Evolutionary conservation across 2,888 invertebrate species (phyloP).

Genomic region (Microdon myrmicae): DNA sequence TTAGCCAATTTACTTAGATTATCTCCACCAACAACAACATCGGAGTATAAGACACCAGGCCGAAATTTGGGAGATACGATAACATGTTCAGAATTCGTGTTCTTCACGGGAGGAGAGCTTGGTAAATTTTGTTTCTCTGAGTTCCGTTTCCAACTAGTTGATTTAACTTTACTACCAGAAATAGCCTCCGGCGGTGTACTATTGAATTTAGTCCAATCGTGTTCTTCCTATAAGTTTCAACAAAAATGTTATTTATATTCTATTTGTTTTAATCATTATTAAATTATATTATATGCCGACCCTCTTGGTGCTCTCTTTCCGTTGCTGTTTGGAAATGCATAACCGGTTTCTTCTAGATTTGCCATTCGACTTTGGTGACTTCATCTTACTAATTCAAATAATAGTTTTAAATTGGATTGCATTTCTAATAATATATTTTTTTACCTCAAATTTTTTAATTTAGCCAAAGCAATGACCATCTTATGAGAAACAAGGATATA

Average conservation of each 20-base stretch:
- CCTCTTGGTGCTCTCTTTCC: slow-evolving; percentile 13
- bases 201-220: background rate
- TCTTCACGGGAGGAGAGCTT: background rate
- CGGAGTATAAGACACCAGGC: slow-evolving; percentile 28
- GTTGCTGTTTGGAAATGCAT: slow-evolving; percentile 11
- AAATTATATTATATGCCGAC: background rate
- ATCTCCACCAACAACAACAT: slow-evolving; percentile 29
- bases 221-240: slow-evolving; percentile 7
- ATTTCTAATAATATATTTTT: too few species aligned
- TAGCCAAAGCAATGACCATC: slow-evolving; percentile 29
- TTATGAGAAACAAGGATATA: slow-evolving; percentile 2
- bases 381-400: slow-evolving; percentile 44
- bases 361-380: slow-evolving; percentile 21
- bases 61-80: slow-evolving; percentile 7
- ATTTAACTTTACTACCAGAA: slow-evolving; percentile 12
- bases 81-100: background rate
- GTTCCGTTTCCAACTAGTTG: slow-evolving; percentile 27
- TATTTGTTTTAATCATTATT: background rate
- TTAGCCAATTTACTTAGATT: slow-evolving; percentile 15
- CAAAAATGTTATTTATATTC: background rate
- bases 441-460: slow-evolving; percentile 28
- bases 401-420: too few species aligned
- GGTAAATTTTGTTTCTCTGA: background rate
- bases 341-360: slow-evolving; percentile 17
- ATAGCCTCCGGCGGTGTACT: background rate